Evolutionary conservation across 2,888 invertebrate genomes (phyloP), one percentile per base, ranked within the genome.

Genomic region (Spodoptera littoralis): DNA sequence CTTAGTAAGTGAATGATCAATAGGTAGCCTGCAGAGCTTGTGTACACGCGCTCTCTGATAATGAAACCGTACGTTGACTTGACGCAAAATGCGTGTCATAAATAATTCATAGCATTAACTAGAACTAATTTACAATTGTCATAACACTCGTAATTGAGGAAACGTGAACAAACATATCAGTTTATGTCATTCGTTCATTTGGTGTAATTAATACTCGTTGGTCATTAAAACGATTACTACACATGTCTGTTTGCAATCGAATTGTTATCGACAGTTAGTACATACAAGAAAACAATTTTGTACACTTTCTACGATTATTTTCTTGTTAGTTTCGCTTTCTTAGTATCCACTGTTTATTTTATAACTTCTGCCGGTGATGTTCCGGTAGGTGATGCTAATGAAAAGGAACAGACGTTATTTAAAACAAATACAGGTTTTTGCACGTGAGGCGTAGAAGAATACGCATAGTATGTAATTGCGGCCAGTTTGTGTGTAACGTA

Each of bases 311-410:
- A 90, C 83, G 79, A 85, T 90, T 85, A 90, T 90, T 86, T 85
- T 84, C 84, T 84, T 80, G 87, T 92, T 91, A 86, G 91, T 83
- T 88, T 91, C 92, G 90, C 92, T 93, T 92, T 92, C 92, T 78
- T 88, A 80, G 79, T 84, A 56, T 54, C 67, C 65, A 87, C 84
- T 85, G 81, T 86, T 89, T 87, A 81, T 88, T 86, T 79, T 88
- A 80, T 86, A 82, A 82, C 81, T 83, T 81, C 77, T 84, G 86
- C 48, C 60, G 71, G 80, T 77, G 65, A 60, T 65, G 63, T 70
- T 77, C 66, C 66, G 68, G 62, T 60, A 59, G 62, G 61, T 71
- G 72, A 70, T 76, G 60, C 54, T 73, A 72, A 73, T 76, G 66
- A 73, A 77, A 70, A 72, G 70, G 73, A 61, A 65, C 62, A 76